Percentiles rank a stretch among this genome's conserved stretches.
Conservation (phyloP, 2,113 vertebrate species). For the Sisor rabdophorus region DNA sequence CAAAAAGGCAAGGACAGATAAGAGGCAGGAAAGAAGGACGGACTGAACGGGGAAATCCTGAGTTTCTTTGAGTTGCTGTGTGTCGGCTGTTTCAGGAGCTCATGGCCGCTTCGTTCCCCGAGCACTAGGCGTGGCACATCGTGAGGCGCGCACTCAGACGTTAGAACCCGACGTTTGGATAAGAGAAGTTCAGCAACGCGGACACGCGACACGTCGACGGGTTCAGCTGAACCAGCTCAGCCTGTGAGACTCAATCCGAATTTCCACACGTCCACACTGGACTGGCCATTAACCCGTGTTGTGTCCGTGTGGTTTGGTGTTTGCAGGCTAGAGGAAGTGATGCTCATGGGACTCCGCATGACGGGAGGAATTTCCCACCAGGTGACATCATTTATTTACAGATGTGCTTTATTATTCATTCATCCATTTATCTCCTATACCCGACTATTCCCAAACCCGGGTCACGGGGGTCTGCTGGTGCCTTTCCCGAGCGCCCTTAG, state of each 20-base stretch:
- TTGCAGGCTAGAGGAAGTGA: slow-evolving; percentile 82
- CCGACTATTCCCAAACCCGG: no score
- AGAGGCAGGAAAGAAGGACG: background rate
- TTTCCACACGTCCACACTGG: background rate
- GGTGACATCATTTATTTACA: slow-evolving; percentile 61
- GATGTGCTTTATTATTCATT: no score
- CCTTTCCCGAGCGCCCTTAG: no score
- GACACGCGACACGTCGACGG: slow-evolving; percentile 80
- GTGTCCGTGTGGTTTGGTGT: background rate
- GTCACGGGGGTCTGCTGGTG: no score
- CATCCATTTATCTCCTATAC: no score
- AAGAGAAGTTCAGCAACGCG: slow-evolving; percentile 74
- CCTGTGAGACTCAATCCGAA: slow-evolving; percentile 69
- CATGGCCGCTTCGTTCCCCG: slow-evolving; percentile 78
- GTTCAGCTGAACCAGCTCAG: slow-evolving; percentile 65
- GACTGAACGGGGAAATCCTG: background rate
- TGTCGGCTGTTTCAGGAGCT: slow-evolving; percentile 70
- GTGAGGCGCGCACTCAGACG: slow-evolving; percentile 89
- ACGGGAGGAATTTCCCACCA: slow-evolving; percentile 77
- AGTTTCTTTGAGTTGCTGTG: no score
- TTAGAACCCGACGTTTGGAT: slow-evolving; percentile 85
- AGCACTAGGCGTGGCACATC: slow-evolving; percentile 56
- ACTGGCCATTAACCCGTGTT: background rate
- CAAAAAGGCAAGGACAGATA: fast-evolving
- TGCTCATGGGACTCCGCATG: slow-evolving; percentile 83